Evolutionary conservation across 1,140 invertebrate genomes (phyloP).

Genomic region (Eueides isabella): DNA sequence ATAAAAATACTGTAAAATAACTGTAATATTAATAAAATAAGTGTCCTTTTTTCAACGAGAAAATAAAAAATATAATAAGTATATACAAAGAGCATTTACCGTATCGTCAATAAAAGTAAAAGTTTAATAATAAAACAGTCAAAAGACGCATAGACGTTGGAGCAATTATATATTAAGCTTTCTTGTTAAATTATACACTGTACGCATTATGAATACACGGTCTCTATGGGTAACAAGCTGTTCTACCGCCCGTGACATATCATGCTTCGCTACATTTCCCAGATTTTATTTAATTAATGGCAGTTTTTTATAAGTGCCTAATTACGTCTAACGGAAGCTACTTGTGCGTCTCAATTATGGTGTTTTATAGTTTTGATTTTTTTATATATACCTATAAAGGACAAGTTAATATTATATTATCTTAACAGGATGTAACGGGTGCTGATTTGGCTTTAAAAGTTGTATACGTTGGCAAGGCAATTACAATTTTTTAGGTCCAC

Average conservation of each 20-base stretch:
- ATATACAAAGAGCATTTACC: no score
- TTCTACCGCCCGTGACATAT: slow-evolving; percentile 47
- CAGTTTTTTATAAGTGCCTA: slow-evolving; percentile 57
- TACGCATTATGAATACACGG: not conserved
- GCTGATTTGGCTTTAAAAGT: not conserved
- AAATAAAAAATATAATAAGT: no score
- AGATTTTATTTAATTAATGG: slow-evolving; percentile 67
- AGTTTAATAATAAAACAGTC: not conserved
- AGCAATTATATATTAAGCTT: not conserved
- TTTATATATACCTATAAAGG: not conserved
- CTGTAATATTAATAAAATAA: no score
- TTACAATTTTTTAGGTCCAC: not conserved
- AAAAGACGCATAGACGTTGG: not conserved
- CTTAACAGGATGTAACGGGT: slow-evolving; percentile 18
- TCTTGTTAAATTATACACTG: not conserved
- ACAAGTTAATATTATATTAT: not conserved
- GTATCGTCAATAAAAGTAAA: not conserved
- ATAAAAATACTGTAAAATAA: no score
- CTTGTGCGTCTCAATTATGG: slow-evolving; percentile 37
- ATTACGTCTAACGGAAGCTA: slow-evolving; percentile 64
- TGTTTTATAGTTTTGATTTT: slow-evolving; percentile 15
- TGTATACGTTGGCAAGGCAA: not conserved
- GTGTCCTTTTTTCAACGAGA: no score
- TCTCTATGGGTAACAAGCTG: slow-evolving; percentile 25
- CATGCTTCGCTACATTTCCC: slow-evolving; percentile 56